These are phyloP conservation scores for Resseliella maxima DNA, from an alignment of 2,888 invertebrate genomes.

Conservation along the genomic window DNA sequence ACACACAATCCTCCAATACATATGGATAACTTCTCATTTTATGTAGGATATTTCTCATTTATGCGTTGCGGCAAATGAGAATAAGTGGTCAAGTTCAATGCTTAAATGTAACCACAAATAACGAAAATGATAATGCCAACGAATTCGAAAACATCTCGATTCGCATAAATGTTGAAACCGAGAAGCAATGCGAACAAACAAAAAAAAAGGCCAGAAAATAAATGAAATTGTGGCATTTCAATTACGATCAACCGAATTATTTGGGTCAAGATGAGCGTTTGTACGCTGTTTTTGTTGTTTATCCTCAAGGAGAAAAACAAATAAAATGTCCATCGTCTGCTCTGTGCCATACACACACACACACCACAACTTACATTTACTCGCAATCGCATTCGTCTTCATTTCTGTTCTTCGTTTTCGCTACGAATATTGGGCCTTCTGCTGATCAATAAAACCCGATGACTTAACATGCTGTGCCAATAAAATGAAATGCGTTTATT, in stretches of 20 bases:
- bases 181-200: background rate
- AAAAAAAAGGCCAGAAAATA: background rate
- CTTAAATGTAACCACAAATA: background rate
- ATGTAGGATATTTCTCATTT: background rate
- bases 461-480: background rate
- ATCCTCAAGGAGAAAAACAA: background rate
- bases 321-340: too few relatives aligned
- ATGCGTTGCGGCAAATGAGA: background rate
- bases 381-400: too few relatives aligned
- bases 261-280: background rate
- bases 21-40: too few relatives aligned
- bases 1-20: too few relatives aligned
- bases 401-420: too few relatives aligned
- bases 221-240: background rate
- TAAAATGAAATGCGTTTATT: conserved; percentile 8
- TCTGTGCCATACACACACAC: too few relatives aligned
- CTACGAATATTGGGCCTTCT: too few relatives aligned
- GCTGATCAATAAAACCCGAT: background rate
- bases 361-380: too few relatives aligned
- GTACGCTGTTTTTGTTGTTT: too few relatives aligned
- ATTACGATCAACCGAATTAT: background rate
- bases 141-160: background rate
- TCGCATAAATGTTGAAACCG: background rate
- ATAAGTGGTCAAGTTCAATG: conserved; percentile 12
- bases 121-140: conserved; percentile 4